Evolutionary conservation across 2,113 vertebrate genomes (phyloP).

Genomic region (Globicephala melas): DNA sequence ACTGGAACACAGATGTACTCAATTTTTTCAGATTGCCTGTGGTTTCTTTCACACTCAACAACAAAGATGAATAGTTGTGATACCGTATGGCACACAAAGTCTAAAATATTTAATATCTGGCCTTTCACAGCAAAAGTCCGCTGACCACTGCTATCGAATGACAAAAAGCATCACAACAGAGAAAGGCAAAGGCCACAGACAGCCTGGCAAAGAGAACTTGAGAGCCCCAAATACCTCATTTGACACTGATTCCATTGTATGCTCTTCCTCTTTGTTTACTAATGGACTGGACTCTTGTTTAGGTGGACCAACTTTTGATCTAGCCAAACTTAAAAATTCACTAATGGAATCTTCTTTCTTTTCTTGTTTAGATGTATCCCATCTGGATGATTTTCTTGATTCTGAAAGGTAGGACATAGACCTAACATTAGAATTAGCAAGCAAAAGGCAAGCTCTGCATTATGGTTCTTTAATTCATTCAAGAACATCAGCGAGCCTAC

Average conservation of each 20-base stretch:
- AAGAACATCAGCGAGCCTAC: not conserved
- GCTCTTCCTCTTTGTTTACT: not conserved
- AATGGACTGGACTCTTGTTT: constrained; percentile 64
- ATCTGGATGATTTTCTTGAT: constrained; percentile 88
- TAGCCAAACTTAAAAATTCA: constrained; percentile 85
- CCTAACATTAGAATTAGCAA: not conserved
- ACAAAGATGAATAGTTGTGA: not conserved
- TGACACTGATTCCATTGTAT: not conserved
- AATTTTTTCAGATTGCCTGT: not conserved
- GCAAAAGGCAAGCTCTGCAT: not conserved
- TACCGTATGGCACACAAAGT: not conserved
- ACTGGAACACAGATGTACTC: not conserved
- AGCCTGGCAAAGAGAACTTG: not conserved
- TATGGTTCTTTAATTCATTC: not conserved
- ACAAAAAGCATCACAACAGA: not conserved
- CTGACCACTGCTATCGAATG: accelerated
- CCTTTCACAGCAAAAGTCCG: not conserved
- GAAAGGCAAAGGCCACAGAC: not conserved
- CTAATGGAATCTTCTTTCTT: constrained; percentile 85
- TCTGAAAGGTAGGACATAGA: constrained; percentile 76
- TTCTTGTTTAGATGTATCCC: constrained; percentile 88
- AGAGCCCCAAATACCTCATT: constrained; percentile 66
- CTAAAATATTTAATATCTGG: not conserved
- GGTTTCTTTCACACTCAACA: not conserved
- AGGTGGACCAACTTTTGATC: constrained; percentile 77